Evolutionary conservation across 2,888 invertebrate species (phyloP).

Genomic region (Hipparchia semele): DNA sequence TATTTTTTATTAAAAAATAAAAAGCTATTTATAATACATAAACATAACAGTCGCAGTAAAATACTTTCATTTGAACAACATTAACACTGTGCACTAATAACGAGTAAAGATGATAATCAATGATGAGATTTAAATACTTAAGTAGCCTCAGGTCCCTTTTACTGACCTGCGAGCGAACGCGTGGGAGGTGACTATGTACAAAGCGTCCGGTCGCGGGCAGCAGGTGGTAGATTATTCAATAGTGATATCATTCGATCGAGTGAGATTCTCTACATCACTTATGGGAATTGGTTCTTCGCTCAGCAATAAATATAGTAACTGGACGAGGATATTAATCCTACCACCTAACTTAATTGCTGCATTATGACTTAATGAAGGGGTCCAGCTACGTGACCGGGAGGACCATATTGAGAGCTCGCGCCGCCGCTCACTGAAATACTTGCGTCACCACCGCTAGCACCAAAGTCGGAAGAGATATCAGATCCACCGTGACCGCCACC

Average conservation of each 20-base stretch:
- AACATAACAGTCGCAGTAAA: constrained; percentile 78
- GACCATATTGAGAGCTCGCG: constrained; percentile 78
- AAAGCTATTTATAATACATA: constrained; percentile 78
- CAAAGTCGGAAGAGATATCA: constrained; percentile 63
- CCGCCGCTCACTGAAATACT: constrained; percentile 58
- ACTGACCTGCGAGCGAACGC: constrained; percentile 56
- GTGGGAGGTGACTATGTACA: constrained; percentile 70
- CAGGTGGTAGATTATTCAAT: constrained; percentile 44
- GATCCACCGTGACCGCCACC: constrained; percentile 59
- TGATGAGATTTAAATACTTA: constrained; percentile 55
- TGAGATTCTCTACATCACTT: constrained; percentile 10
- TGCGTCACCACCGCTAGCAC: constrained; percentile 58
- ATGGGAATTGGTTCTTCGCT: constrained; percentile 43
- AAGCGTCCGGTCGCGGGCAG: constrained; percentile 57
- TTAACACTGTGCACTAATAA: constrained; percentile 81
- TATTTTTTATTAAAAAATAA: constrained; percentile 75
- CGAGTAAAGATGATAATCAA: constrained; percentile 71
- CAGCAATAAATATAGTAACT: constrained; percentile 62
- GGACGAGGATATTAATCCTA: constrained; percentile 51
- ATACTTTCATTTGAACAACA: constrained; percentile 70
- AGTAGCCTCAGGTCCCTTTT: constrained; percentile 47
- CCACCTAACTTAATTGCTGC: constrained; percentile 50
- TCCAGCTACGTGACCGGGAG: constrained; percentile 78
- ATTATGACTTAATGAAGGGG: constrained; percentile 68
- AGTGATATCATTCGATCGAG: constrained; percentile 16